Conservation (phyloP, 2,113 vertebrate genomes). For the Baryphthengus martii region DNA sequence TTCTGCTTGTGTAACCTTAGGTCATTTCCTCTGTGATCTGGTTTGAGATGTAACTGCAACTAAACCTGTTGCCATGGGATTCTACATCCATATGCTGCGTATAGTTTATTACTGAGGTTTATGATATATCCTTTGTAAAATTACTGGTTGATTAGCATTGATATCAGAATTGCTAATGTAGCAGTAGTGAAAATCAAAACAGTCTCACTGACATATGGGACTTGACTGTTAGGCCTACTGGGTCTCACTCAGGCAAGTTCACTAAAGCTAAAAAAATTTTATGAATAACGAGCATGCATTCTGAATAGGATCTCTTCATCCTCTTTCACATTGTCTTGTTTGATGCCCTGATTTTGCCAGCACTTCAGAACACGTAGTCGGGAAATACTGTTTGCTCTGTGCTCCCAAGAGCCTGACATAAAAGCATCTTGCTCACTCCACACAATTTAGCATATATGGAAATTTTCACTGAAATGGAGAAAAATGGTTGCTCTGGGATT, state of each 20-base stretch:
- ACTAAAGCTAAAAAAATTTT: not conserved
- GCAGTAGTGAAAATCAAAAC: not conserved
- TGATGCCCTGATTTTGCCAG: not conserved
- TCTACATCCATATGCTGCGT: accelerated
- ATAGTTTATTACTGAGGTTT: not conserved
- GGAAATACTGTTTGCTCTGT: not conserved
- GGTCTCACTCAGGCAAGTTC: not conserved
- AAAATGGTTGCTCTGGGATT: not conserved
- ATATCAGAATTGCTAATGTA: not conserved
- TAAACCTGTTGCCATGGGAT: not conserved
- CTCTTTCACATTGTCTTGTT: not conserved
- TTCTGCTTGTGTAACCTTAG: not conserved
- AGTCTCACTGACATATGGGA: not conserved
- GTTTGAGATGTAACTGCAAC: not conserved
- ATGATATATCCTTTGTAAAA: not conserved
- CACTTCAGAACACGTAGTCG: not conserved
- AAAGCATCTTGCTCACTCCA: not conserved
- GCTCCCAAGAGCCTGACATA: not conserved
- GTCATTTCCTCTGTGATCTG: not conserved
- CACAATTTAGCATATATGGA: not conserved
- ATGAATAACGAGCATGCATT: accelerated
- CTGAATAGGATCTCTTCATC: not conserved
- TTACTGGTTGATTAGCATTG: not conserved
- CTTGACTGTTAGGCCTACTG: not conserved
- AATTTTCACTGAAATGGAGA: not conserved